These are phyloP conservation scores for Epistrophe eligans DNA, from an alignment of 2,888 invertebrate genomes.

Conservation along the genomic window DNA sequence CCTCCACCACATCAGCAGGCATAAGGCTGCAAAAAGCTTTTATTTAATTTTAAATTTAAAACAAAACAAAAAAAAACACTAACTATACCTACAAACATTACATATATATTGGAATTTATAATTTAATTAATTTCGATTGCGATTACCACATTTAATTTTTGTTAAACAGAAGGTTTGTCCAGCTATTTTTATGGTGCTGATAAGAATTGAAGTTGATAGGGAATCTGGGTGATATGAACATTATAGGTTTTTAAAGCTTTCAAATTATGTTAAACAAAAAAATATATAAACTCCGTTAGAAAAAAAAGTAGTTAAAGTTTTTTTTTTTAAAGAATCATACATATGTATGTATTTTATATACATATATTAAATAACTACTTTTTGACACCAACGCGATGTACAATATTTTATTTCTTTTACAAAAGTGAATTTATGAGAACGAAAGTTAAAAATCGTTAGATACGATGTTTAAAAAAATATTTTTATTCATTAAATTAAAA, in stretches of 20 bases:
- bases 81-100: constrained; percentile 13
- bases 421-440: too few species aligned
- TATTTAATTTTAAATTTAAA: constrained; percentile 56
- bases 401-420: too few species aligned
- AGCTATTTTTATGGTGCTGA: constrained; percentile 3
- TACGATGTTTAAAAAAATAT: too few species aligned
- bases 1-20: neutral
- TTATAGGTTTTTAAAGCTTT: constrained; percentile 3
- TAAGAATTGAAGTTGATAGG: constrained; percentile 15
- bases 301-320: neutral
- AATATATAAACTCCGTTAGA: neutral
- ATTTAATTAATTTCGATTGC: constrained; percentile 74
- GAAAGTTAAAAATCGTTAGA: too few species aligned
- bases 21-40: constrained; percentile 43
- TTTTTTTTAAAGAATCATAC: too few species aligned
- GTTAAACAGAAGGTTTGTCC: constrained; percentile 19
- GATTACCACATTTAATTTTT: constrained; percentile 55
- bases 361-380: too few species aligned
- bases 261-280: neutral
- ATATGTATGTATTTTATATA: too few species aligned
- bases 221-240: neutral
- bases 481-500: too few species aligned
- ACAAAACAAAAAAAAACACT: constrained; percentile 46
- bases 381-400: too few species aligned
- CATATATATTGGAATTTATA: constrained; percentile 68